phyloP scores from a whole-genome alignment of 2,113 vertebrate genomes.

The Muscicapa adusta region DNA sequence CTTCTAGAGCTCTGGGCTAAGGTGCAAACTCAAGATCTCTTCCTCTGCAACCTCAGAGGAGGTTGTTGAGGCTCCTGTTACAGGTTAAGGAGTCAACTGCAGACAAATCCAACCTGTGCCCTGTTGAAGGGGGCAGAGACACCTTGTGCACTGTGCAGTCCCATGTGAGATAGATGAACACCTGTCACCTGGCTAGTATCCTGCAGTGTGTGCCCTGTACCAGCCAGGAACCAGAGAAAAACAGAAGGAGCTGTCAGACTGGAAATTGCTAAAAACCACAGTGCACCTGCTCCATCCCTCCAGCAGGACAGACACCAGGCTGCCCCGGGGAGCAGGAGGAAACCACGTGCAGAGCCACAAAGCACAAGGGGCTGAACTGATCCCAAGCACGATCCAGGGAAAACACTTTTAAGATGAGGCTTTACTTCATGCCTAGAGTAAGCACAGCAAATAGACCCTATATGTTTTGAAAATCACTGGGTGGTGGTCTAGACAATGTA shows the following conservation, averaged over 20 bases:
- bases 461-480: not conserved
- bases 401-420: not conserved
- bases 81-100: not conserved
- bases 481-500: not conserved
- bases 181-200: too few relatives aligned
- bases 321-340: not conserved
- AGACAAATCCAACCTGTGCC: not conserved
- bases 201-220: accelerated
- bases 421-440: not conserved
- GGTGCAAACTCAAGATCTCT: not conserved
- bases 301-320: not conserved
- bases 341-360: not conserved
- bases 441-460: not conserved
- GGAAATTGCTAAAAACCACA: accelerated
- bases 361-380: not conserved
- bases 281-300: not conserved
- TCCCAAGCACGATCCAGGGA: not conserved
- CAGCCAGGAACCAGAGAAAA: not conserved
- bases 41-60: not conserved
- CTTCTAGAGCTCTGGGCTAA: not conserved
- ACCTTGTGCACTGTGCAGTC: not conserved
- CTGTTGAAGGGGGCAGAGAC: not conserved
- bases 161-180: not conserved
- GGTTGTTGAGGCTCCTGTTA: not conserved
- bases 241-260: not conserved